phyloP scores from a whole-genome alignment of 1,140 invertebrate genomes.

The Papilio xuthus region DNA sequence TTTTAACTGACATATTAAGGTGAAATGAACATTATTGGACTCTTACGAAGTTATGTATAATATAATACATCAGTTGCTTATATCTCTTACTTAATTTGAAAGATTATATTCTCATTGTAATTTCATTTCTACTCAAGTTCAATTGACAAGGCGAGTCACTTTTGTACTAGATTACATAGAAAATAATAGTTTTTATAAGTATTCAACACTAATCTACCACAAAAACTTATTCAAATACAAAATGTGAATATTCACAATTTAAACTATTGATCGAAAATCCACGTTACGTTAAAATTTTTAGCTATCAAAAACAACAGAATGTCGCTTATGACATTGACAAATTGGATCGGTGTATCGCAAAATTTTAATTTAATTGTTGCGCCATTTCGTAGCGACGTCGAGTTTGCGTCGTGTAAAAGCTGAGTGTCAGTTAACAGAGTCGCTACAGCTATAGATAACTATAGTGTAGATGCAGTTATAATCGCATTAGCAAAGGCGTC shows the following conservation, averaged over 20 bases:
- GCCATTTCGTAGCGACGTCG: conserved; percentile 31
- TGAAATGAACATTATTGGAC: neutral
- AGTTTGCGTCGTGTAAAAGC: conserved; percentile 31
- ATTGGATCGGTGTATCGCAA: conserved; percentile 21
- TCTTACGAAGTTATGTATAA: neutral
- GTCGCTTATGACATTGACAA: conserved; percentile 24
- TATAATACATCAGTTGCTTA: neutral
- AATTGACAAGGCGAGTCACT: no score
- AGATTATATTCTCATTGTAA: no score
- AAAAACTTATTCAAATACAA: neutral
- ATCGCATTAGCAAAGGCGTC: conserved; percentile 64
- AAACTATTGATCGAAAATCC: neutral
- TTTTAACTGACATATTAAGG: conserved; percentile 21
- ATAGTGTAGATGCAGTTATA: conserved; percentile 58
- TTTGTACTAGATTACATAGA: no score
- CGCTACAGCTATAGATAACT: neutral
- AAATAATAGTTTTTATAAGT: neutral
- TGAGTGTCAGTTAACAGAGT: conserved; percentile 34
- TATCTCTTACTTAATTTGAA: no score
- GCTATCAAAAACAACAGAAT: neutral
- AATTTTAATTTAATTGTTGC: conserved; percentile 32
- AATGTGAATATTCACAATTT: neutral
- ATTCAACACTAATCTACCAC: neutral
- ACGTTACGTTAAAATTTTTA: neutral
- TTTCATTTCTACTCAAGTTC: no score